phyloP scores from a whole-genome alignment of 1,140 invertebrate species.

The Triops longicaudatus region DNA sequence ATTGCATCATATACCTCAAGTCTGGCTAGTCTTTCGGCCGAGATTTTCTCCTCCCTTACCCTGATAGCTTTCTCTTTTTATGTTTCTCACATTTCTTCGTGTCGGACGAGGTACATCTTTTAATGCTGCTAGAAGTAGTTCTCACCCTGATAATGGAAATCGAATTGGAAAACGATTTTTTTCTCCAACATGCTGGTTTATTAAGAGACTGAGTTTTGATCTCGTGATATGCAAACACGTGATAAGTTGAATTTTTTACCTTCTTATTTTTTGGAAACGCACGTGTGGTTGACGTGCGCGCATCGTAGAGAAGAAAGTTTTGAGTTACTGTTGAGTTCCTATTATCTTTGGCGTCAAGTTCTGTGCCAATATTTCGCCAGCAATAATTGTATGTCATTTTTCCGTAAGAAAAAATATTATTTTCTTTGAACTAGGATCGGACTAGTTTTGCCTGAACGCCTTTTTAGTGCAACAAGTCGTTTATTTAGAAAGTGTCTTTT shows the following conservation, averaged over 20 bases:
- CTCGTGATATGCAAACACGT: conserved; percentile 13
- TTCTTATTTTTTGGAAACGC: background rate
- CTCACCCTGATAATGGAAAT: no score
- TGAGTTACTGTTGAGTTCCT: conserved; percentile 7
- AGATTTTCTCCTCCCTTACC: background rate
- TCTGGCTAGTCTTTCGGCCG: background rate
- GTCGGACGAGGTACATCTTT: no score
- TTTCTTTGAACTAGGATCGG: background rate
- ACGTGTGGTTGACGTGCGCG: no score
- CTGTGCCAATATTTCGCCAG: conserved; percentile 11
- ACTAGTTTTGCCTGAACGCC: background rate
- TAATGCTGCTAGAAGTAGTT: no score
- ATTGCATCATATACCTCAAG: conserved; percentile 6
- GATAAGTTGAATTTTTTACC: background rate
- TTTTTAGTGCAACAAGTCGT: conserved; percentile 15
- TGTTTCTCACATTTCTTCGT: no score
- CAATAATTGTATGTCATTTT: conserved; percentile 3
- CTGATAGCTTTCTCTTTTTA: no score
- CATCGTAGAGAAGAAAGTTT: background rate
- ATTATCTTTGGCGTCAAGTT: conserved; percentile 15
- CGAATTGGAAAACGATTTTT: background rate
- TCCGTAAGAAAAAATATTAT: background rate
- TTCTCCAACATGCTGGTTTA: background rate
- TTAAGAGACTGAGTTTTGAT: conserved; percentile 7
- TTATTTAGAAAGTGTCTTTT: background rate